A percentile compares a stretch with the other conserved stretches of the same genome.
phyloP scores from a whole-genome alignment of 1,140 invertebrate species.

The Zaprionus taronus region DNA sequence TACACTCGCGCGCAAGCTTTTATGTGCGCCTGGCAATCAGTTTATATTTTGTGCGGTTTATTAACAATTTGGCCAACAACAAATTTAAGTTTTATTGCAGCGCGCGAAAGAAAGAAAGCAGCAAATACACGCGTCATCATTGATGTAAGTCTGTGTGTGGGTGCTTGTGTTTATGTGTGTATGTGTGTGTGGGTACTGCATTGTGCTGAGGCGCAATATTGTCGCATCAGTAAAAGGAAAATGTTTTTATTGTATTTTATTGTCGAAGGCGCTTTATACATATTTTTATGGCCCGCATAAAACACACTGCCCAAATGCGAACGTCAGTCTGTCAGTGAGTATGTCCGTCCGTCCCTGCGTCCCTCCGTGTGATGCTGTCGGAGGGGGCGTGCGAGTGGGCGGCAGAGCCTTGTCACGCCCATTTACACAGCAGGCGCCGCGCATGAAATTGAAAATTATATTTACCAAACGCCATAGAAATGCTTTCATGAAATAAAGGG shows the following conservation, averaged over 20 bases:
- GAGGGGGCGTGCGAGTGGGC: background rate
- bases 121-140: conserved; percentile 22
- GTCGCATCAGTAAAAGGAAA: conserved; percentile 51
- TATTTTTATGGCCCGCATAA: conserved; percentile 54
- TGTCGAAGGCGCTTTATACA: conserved; percentile 49
- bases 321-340: background rate
- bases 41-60: conserved; percentile 70
- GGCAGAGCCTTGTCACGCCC: conserved; percentile 28
- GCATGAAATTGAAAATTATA: conserved; percentile 50
- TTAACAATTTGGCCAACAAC: conserved; percentile 64
- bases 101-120: background rate
- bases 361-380: background rate
- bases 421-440: conserved; percentile 42
- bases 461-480: conserved; percentile 35
- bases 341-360: background rate
- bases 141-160: conserved; percentile 2
- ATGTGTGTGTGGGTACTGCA: background rate
- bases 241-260: conserved; percentile 60
- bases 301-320: conserved; percentile 40
- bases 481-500: conserved; percentile 46
- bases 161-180: background rate
- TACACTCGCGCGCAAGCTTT: conserved; percentile 42
- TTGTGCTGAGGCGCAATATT: conserved; percentile 39
- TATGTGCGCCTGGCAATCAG: conserved; percentile 56
- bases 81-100: conserved; percentile 58